These are phyloP conservation scores for Coracopsis vasa DNA, from an alignment of 2,113 vertebrate genomes.

Conservation along the genomic window DNA sequence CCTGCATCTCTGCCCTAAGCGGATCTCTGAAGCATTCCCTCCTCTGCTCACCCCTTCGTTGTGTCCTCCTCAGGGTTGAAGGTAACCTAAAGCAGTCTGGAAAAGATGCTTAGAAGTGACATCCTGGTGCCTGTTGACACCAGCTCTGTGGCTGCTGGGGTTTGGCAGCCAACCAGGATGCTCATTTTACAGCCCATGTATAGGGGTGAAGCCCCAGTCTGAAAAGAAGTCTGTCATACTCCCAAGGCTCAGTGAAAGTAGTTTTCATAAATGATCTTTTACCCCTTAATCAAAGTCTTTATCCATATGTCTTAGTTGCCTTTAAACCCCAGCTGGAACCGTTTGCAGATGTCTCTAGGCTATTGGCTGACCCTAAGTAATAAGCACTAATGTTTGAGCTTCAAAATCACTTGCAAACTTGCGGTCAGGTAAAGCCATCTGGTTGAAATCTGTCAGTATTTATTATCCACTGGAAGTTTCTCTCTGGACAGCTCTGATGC, in stretches of 20 bases:
- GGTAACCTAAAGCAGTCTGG: background rate
- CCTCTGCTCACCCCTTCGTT: background rate
- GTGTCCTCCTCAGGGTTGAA: background rate
- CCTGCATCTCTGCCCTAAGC: background rate
- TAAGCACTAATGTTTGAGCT: conserved; percentile 48
- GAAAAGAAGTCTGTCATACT: background rate
- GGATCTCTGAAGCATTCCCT: background rate
- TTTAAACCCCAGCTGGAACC: conserved; percentile 28
- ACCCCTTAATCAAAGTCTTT: conserved; percentile 56
- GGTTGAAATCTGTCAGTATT: conserved; percentile 60
- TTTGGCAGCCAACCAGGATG: background rate
- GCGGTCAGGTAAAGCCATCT: conserved; percentile 54
- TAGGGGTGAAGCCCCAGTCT: background rate
- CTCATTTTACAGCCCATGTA: background rate
- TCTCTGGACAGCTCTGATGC: conserved; percentile 31
- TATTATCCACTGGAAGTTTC: conserved; percentile 59
- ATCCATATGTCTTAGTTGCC: conserved; percentile 32
- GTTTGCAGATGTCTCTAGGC: background rate
- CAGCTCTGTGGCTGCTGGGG: background rate
- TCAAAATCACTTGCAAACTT: conserved; percentile 36
- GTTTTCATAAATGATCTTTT: conserved; percentile 21
- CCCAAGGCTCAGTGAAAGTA: background rate
- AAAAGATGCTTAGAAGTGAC: background rate
- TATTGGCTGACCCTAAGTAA: conserved; percentile 41
- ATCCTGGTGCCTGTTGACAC: background rate